Percentiles rank a stretch among this genome's conserved stretches.
These are phyloP conservation scores for Lophura nycthemera DNA, from an alignment of 2,113 vertebrate genomes.

Conservation along the genomic window DNA sequence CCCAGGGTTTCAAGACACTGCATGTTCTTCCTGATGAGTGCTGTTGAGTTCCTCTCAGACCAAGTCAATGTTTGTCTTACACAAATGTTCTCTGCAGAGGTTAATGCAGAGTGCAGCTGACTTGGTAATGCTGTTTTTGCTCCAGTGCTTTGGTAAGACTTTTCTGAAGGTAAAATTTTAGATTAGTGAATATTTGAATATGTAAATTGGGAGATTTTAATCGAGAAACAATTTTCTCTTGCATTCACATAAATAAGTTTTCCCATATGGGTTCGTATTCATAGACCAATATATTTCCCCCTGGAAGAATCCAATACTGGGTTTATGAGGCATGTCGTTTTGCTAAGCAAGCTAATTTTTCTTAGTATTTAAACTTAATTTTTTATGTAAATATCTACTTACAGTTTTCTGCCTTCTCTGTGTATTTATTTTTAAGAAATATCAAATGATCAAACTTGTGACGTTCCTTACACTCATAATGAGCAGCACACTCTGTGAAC, in stretches of 20 bases:
- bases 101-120: not conserved
- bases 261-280: not conserved
- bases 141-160: not conserved
- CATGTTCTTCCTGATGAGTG: not conserved
- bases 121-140: not conserved
- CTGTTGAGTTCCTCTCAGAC: not conserved
- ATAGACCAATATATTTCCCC: not conserved
- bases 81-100: conserved; percentile 2
- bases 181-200: not conserved
- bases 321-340: conserved; percentile 7
- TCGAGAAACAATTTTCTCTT: not conserved
- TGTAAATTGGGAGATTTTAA: not conserved
- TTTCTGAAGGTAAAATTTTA: not conserved
- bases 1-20: not conserved
- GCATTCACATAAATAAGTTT: not conserved
- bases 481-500: not conserved
- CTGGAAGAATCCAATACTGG: not conserved
- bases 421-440: conserved; percentile 34
- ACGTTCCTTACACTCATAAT: not conserved
- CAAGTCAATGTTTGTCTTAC: not conserved
- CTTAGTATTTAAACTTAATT: not conserved
- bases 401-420: not conserved
- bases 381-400: not conserved
- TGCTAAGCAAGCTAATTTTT: conserved; percentile 10
- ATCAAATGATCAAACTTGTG: conserved; percentile 24